Base-by-base conservation (phyloP, 37 sponge, comb jelly and placozoan genomes). In the Cliona cf. orientalis region DNA sequence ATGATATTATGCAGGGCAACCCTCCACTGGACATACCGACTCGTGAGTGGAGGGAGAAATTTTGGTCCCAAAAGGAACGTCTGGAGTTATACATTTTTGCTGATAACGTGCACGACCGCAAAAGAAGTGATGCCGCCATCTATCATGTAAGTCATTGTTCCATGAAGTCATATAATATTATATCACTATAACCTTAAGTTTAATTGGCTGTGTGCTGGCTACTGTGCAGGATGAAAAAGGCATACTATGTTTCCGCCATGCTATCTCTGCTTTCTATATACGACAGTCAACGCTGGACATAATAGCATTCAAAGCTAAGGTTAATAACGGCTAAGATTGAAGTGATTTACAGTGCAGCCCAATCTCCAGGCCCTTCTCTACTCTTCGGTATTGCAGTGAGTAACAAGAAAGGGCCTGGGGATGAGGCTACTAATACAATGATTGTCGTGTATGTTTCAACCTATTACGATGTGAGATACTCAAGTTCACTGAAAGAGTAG, bases 111-210 rank as follows among this genome's bases (percentile, higher is more conserved):
- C 29, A 72, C 63, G 43, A 28, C 39, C 25, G 23, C 14, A 14
- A 60, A 23, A 83, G 74, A 73, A 83, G 83, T 73, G 83, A 83
- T 64, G 83, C 46, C 22, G 66, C 83, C 35, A 42, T 83, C 2
- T 83, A 73, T 31, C 74, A 73, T 43, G 74, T 83, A 62, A 44
- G 72, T 44, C n/a, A n/a, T n/a, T n/a, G n/a, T n/a, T n/a, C n/a
- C n/a, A 12, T 25, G 22, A 42, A 45, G 29, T 44, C 23, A 43
- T 26, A 40, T 5, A 32, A 35, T 67, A 39, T 34, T 36, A 36
- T 68, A 41, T 71, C n/a, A 32, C 5, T n/a, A n/a, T n/a, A n/a
- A n/a, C n/a, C n/a, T n/a, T n/a, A n/a, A 17, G 25, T 5, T 61
- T 35, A 36, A 33, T 39, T 35, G 25, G 32, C 32, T 33, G 33